Evolutionary conservation across 37 sponge, comb jelly and placozoan species (phyloP), one percentile per base, ranked within the genome.

Genomic region (Amphimedon queenslandica): DNA sequence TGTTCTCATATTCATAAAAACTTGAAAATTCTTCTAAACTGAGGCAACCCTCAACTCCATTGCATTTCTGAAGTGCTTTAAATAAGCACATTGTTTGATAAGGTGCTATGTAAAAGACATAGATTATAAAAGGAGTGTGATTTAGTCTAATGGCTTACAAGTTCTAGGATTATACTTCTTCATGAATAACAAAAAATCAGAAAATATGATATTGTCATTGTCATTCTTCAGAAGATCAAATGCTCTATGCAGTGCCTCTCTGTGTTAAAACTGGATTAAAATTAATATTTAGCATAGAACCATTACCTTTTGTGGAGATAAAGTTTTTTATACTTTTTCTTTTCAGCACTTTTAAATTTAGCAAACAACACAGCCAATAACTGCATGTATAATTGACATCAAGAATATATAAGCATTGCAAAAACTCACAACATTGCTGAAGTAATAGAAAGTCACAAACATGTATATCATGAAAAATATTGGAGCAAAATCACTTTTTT

Each of bases 381-480:
- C 89, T 88, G 47, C 3, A 47, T 47, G 51, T n/a, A n/a, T n/a
- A n/a, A n/a, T n/a, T n/a, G n/a, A n/a, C n/a, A n/a, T n/a, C n/a
- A n/a, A n/a, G n/a, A n/a, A n/a, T n/a, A n/a, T n/a, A n/a, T n/a
- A n/a, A n/a, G n/a, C n/a, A n/a, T n/a, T n/a, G n/a, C n/a, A n/a
- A n/a, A n/a, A n/a, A 71, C 84, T 70, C 53, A 91, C 92, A 57
- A 94, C 60, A 56, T 83, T 94, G 39, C 58, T 31, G 65, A 83
- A 13, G 23, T 87, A 41, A 76, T 91, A 90, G 61, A 91, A 66
- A 10, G 72, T 71, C 47, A 91, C 69, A 21, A 90, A 37, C 11
- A 90, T 28, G 72, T 74, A 94, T 27, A 87, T 25, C 5, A 91
- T 79, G 70, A 91, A 94, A 72, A 90, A 94, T 18, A 90, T 4